Percentiles rank a stretch among this genome's conserved stretches.
phyloP scores from a whole-genome alignment of 1,140 invertebrate genomes.

The Manduca sexta region DNA sequence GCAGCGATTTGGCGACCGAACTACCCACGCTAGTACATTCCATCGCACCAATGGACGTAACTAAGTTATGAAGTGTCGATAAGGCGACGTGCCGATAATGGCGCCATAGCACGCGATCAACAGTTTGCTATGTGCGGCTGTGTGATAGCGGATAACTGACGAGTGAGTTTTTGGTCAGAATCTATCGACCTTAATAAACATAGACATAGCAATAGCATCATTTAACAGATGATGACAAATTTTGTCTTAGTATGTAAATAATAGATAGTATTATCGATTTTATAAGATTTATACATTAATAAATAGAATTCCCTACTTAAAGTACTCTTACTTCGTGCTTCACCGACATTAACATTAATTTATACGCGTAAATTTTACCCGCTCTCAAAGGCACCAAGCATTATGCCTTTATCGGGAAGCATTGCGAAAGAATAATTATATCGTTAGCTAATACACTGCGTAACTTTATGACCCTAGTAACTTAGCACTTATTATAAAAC shows the following conservation, averaged over 20 bases:
- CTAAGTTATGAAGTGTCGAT: slow-evolving; percentile 8
- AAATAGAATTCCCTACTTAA: too few relatives aligned
- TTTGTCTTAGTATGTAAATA: background rate
- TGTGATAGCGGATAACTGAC: background rate
- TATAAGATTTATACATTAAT: too few relatives aligned
- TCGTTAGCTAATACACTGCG: background rate
- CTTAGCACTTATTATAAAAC: background rate
- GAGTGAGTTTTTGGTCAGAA: too few relatives aligned
- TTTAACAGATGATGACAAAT: background rate
- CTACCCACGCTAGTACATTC: background rate
- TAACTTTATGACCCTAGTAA: background rate
- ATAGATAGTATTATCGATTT: too few relatives aligned
- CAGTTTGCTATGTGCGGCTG: background rate
- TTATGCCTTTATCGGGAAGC: background rate
- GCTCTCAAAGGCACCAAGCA: background rate
- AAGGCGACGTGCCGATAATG: slow-evolving; percentile 6
- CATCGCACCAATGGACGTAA: too few relatives aligned
- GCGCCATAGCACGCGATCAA: slow-evolving; percentile 1
- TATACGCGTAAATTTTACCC: background rate
- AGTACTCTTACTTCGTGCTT: too few relatives aligned
- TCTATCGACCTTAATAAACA: too few relatives aligned
- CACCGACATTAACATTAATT: too few relatives aligned
- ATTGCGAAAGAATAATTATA: slow-evolving; percentile 5
- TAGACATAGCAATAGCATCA: too few relatives aligned
- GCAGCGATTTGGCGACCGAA: background rate